These are phyloP conservation scores for Danio kyathit DNA, from an alignment of 2,797 vertebrate species.

Conservation along the genomic window DNA sequence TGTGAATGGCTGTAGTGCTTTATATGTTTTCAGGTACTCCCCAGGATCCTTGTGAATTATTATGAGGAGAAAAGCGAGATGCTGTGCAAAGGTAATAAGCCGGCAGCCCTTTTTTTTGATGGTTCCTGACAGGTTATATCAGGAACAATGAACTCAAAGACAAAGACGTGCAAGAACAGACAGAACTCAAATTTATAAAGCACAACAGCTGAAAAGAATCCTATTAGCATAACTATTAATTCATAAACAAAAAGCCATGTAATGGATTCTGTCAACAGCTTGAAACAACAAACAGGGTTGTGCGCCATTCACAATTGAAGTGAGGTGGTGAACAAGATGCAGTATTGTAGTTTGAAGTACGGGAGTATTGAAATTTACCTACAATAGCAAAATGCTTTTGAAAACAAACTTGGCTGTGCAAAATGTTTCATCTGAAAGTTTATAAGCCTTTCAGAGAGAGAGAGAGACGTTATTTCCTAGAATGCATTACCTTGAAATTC, in stretches of 20 bases:
- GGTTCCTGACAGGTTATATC: background rate
- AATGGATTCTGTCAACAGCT: background rate
- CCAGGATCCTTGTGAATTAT: background rate
- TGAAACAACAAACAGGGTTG: constrained; percentile 1
- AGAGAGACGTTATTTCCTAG: background rate
- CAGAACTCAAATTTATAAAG: background rate
- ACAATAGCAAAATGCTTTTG: background rate
- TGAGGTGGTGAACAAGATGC: background rate
- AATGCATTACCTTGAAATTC: background rate
- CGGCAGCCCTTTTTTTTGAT: background rate
- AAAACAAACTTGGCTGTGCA: background rate
- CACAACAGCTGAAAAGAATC: background rate
- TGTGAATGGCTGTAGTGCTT: constrained; percentile 13
- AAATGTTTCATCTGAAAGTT: background rate
- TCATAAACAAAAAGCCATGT: background rate
- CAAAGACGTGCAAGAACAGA: background rate
- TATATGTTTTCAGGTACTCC: constrained; percentile 14
- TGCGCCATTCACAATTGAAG: background rate
- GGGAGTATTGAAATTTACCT: no score
- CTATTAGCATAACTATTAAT: background rate
- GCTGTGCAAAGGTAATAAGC: background rate
- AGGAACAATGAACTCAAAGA: background rate
- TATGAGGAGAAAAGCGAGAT: background rate
- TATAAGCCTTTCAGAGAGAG: background rate
- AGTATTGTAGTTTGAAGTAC: background rate